Percentiles rank a stretch among this genome's conserved stretches.
These are phyloP conservation scores for Margarornis squamiger DNA, from an alignment of 2,797 vertebrate species.

Conservation along the genomic window DNA sequence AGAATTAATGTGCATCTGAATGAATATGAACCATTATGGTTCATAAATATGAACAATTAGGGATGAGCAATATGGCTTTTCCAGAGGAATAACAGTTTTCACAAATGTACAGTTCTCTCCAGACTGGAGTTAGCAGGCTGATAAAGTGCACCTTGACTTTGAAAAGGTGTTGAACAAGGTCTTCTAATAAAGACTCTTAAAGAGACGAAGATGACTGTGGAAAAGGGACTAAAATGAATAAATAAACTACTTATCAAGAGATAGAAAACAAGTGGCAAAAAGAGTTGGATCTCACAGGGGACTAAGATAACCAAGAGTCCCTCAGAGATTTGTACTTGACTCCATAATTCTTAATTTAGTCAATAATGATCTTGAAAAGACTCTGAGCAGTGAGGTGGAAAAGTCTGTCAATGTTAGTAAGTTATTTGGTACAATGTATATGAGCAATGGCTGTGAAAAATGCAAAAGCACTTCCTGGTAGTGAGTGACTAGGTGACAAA, in stretches of 20 bases:
- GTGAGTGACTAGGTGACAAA: background rate
- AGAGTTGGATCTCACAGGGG: background rate
- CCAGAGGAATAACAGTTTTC: background rate
- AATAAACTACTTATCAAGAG: background rate
- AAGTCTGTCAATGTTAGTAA: background rate
- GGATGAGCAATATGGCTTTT: background rate
- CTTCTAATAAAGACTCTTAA: background rate
- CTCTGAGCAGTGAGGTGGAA: background rate
- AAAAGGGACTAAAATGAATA: background rate
- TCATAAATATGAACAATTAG: background rate
- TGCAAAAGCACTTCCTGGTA: background rate
- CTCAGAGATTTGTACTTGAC: background rate
- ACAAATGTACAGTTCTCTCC: background rate
- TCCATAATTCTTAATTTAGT: background rate
- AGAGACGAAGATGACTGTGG: background rate
- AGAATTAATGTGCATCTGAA: background rate
- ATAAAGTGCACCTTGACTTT: background rate
- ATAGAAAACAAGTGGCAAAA: background rate
- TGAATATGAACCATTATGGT: background rate
- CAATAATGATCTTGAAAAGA: slow-evolving; percentile 7
- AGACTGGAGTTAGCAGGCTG: background rate
- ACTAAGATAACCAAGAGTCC: background rate
- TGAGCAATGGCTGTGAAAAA: background rate
- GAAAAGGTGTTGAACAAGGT: background rate
- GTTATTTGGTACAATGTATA: background rate